These are phyloP conservation scores for Heliconius hermathena DNA, from an alignment of 1,140 invertebrate genomes.

Conservation along the genomic window DNA sequence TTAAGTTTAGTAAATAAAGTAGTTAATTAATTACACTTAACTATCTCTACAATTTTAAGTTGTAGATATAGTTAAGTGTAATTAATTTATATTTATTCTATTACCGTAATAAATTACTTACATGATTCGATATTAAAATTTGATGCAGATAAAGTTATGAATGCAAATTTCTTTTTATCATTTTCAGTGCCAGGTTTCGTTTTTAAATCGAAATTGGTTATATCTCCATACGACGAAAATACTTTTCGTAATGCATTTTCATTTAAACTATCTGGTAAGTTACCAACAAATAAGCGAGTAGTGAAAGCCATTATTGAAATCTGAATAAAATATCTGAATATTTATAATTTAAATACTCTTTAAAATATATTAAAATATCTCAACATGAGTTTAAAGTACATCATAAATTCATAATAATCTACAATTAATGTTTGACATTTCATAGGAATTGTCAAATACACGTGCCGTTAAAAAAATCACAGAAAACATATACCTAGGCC, in stretches of 20 bases:
- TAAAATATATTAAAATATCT: neutral
- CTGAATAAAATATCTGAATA: neutral
- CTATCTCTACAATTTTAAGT: too few species aligned
- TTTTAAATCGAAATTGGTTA: slow-evolving; percentile 69
- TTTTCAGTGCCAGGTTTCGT: slow-evolving; percentile 53
- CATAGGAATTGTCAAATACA: neutral
- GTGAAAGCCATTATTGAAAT: slow-evolving; percentile 24
- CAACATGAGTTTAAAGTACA: neutral
- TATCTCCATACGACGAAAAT: slow-evolving; percentile 65
- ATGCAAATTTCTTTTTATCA: slow-evolving; percentile 67
- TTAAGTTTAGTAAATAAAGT: too few species aligned
- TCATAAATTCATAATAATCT: neutral
- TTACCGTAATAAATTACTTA: slow-evolving; percentile 49
- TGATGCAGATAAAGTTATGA: slow-evolving; percentile 59
- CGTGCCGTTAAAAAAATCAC: neutral
- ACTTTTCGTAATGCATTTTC: slow-evolving; percentile 52
- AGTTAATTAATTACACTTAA: too few species aligned
- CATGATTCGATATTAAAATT: slow-evolving; percentile 67
- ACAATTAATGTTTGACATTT: neutral
- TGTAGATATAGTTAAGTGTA: too few species aligned
- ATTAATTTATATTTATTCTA: neutral
- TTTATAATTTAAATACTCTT: neutral
- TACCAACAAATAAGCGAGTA: slow-evolving; percentile 70
- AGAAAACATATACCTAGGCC: neutral
- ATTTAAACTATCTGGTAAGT: slow-evolving; percentile 57